Percentiles rank a stretch among this genome's conserved stretches.
These are phyloP conservation scores for Misgurnus mizolepis DNA, from an alignment of 2,113 vertebrate genomes.

Conservation along the genomic window DNA sequence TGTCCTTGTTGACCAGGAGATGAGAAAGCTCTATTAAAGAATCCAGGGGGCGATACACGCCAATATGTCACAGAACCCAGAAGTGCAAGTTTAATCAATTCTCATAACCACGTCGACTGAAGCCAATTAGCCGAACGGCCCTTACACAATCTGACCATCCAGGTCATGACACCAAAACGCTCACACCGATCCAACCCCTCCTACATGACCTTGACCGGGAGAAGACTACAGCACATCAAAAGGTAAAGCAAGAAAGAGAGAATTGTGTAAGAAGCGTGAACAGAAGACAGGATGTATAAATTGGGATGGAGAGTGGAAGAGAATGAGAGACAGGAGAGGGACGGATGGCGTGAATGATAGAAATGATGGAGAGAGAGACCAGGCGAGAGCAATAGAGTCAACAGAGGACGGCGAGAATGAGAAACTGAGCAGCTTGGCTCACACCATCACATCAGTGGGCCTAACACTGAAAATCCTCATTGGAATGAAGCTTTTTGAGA, in stretches of 20 bases:
- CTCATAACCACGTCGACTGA: conserved; percentile 34
- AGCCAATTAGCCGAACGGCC: conserved; percentile 48
- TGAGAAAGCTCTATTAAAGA: not conserved
- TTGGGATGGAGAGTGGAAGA: conserved; percentile 21
- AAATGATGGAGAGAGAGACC: not conserved
- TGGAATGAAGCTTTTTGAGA: conserved; percentile 43
- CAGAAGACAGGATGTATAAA: not conserved
- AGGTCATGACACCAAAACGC: not conserved
- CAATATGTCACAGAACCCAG: conserved; percentile 1
- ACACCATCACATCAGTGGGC: not conserved
- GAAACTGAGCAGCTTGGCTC: not conserved
- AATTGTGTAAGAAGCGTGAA: conserved; percentile 10
- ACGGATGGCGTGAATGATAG: not conserved
- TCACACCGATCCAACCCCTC: not conserved
- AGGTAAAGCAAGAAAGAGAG: not conserved
- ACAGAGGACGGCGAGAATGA: not conserved
- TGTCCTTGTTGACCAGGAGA: not conserved
- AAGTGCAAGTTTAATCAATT: conserved; percentile 49
- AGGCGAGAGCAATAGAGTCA: not conserved
- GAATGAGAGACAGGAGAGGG: not conserved
- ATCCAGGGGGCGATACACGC: not conserved
- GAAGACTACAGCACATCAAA: not conserved
- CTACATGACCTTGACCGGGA: conserved; percentile 27
- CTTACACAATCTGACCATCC: conserved; percentile 25
- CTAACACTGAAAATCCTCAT: conserved; percentile 22